Evolutionary conservation across 2,113 vertebrate species (phyloP).

Genomic region (Lagopus muta): DNA sequence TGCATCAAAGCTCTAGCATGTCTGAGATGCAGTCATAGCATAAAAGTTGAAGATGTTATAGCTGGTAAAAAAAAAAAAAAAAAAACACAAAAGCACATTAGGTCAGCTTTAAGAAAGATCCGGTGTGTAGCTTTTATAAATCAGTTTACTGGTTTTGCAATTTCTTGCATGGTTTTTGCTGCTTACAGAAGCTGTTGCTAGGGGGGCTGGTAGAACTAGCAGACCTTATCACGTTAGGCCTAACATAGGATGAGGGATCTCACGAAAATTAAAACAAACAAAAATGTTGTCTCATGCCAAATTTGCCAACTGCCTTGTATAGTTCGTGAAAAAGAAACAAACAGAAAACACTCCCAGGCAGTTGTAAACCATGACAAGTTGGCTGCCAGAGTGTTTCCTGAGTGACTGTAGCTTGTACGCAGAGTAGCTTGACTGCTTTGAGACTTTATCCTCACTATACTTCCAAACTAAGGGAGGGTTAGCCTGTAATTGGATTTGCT

Average conservation of each 20-base stretch:
- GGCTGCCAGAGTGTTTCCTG: neutral
- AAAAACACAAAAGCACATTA: neutral
- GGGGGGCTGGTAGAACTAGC: neutral
- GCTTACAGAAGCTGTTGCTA: neutral
- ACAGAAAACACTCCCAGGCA: neutral
- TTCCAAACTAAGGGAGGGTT: neutral
- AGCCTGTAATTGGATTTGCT: neutral
- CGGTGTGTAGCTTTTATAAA: neutral
- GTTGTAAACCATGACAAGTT: neutral
- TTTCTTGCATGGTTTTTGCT: neutral
- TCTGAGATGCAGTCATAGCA: constrained; percentile 8
- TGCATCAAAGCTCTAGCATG: neutral
- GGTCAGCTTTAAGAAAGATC: neutral
- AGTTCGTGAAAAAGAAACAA: neutral
- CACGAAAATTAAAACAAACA: neutral
- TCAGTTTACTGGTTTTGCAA: neutral
- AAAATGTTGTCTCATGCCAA: neutral
- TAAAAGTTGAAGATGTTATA: neutral
- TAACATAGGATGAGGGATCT: neutral
- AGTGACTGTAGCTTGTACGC: neutral
- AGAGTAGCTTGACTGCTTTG: neutral
- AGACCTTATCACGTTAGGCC: neutral
- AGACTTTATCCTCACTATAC: fast-evolving
- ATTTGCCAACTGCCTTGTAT: neutral
- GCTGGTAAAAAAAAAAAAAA: neutral